A percentile compares a stretch with the other conserved stretches of the same genome.
These are phyloP conservation scores for Acropternis orthonyx DNA, from an alignment of 2,797 vertebrate genomes.

Conservation along the genomic window DNA sequence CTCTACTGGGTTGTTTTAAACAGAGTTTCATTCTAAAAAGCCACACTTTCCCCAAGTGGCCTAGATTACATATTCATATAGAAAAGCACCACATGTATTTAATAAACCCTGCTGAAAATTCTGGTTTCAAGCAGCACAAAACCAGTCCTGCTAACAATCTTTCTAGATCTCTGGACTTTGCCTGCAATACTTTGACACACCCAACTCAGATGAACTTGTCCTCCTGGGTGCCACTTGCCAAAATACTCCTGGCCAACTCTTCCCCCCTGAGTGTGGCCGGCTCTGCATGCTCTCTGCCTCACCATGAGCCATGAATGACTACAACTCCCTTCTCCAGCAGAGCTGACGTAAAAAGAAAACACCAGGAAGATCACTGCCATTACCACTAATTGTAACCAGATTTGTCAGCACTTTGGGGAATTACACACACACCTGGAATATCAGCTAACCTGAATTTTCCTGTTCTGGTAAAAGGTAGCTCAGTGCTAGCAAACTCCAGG, in stretches of 20 bases:
- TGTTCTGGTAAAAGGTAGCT: constrained; percentile 39
- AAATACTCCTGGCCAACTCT: constrained; percentile 38
- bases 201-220: constrained; percentile 48
- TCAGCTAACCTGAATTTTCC: constrained; percentile 59
- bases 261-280: not conserved
- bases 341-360: constrained; percentile 9
- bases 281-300: constrained; percentile 20
- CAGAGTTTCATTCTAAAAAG: not conserved
- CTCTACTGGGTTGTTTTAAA: not conserved
- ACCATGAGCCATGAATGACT: not conserved
- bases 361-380: constrained; percentile 32
- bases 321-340: constrained; percentile 46
- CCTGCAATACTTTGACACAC: not conserved
- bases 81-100: constrained; percentile 32
- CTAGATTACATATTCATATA: not conserved
- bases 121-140: not conserved
- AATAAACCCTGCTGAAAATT: constrained; percentile 31
- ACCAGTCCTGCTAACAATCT: not conserved
- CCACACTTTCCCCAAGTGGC: not conserved
- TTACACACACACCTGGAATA: constrained; percentile 63
- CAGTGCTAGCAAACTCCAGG: constrained; percentile 24
- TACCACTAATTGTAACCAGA: constrained; percentile 55
- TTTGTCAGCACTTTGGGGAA: constrained; percentile 66
- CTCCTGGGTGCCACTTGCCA: constrained; percentile 53
- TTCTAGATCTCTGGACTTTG: not conserved